phyloP scores from a whole-genome alignment of 2,113 vertebrate species.

The Cygnus buccinator region DNA sequence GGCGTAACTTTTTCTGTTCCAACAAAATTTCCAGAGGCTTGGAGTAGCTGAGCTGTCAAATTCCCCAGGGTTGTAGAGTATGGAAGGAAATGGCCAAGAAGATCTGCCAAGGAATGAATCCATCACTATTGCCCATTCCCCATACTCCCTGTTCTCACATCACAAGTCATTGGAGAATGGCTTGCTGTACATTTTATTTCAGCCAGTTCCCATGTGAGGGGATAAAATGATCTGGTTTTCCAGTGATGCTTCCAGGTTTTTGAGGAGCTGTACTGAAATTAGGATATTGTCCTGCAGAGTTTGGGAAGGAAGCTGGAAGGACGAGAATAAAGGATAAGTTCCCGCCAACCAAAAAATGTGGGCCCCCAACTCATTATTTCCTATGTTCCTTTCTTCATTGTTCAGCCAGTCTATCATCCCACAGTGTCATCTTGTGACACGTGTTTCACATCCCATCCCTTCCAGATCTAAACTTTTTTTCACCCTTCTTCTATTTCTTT shows the following conservation, averaged over 20 bases:
- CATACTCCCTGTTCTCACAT: slow-evolving; percentile 67
- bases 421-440: slow-evolving; percentile 37
- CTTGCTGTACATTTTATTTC: slow-evolving; percentile 69
- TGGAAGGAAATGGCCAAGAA: slow-evolving; percentile 68
- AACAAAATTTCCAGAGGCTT: slow-evolving; percentile 60
- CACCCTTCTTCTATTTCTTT: slow-evolving; percentile 21
- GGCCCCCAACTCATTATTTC: slow-evolving; percentile 55
- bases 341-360: slow-evolving; percentile 17
- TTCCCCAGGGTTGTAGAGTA: slow-evolving; percentile 50
- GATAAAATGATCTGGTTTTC: slow-evolving; percentile 71
- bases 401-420: slow-evolving; percentile 22
- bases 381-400: slow-evolving; percentile 25
- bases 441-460: slow-evolving; percentile 40
- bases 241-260: slow-evolving; percentile 67
- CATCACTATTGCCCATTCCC: slow-evolving; percentile 65
- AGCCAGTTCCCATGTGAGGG: slow-evolving; percentile 68
- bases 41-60: slow-evolving; percentile 68
- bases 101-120: slow-evolving; percentile 70
- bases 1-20: slow-evolving; percentile 45
- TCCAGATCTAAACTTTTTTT: slow-evolving; percentile 47
- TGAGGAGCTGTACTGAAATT: slow-evolving; percentile 63
- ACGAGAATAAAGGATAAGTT: slow-evolving; percentile 42
- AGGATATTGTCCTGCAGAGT: slow-evolving; percentile 66
- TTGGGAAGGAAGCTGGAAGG: slow-evolving; percentile 61
- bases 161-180: slow-evolving; percentile 71